These are phyloP conservation scores for Zaprionus capensis DNA, from an alignment of 1,140 invertebrate genomes.

Conservation along the genomic window DNA sequence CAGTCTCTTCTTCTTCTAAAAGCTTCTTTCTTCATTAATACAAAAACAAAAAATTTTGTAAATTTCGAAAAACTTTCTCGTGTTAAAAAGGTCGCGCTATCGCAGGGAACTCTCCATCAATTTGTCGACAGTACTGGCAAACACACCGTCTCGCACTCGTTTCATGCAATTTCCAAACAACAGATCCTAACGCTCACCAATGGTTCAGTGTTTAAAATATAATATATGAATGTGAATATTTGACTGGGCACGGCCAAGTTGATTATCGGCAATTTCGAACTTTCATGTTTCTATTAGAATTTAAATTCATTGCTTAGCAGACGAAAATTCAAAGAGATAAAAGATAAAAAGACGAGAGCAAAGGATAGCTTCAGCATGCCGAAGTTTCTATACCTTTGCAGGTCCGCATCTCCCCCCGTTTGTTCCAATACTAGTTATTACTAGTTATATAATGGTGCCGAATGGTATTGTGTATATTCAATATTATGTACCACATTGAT, in stretches of 20 bases:
- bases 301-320: background rate
- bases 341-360: no score
- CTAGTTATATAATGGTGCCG: no score
- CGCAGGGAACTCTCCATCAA: background rate
- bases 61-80: background rate
- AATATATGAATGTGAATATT: background rate
- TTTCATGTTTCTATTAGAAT: background rate
- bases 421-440: no score
- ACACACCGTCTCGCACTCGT: background rate
- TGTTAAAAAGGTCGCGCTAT: background rate
- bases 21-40: no score
- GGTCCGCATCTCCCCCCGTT: no score
- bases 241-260: background rate
- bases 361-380: no score
- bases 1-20: no score
- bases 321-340: no score
- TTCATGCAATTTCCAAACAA: background rate
- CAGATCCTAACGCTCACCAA: background rate
- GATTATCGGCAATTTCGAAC: background rate
- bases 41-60: background rate
- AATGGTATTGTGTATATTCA: no score
- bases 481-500: no score
- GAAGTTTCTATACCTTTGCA: no score
- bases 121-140: background rate
- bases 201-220: background rate